Conservation (phyloP, 2,113 vertebrate genomes). For the Mobula birostris region DNA sequence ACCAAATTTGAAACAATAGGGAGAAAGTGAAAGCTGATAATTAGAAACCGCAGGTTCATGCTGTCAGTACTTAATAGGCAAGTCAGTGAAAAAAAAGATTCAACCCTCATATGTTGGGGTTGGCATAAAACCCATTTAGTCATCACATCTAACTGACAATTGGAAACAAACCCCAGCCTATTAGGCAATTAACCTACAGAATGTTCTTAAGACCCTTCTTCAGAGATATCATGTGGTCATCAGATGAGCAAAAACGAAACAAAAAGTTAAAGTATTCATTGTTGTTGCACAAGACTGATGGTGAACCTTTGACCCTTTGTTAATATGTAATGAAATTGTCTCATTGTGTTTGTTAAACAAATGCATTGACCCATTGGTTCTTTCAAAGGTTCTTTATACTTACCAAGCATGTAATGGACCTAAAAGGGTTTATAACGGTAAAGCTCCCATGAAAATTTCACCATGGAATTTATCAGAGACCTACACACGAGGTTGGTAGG, state of each 20-base stretch:
- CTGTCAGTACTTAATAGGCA: neutral
- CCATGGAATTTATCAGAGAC: neutral
- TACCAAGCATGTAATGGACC: neutral
- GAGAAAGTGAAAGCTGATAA: neutral
- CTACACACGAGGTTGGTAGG: too few species aligned
- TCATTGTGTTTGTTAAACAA: conserved; percentile 7
- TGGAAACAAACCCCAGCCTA: neutral
- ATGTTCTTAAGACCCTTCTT: neutral
- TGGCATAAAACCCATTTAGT: neutral
- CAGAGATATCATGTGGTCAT: conserved; percentile 9
- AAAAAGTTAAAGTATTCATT: conserved; percentile 12
- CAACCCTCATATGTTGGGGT: neutral
- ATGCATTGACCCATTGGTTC: neutral
- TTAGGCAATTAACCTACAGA: neutral
- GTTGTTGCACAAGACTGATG: neutral
- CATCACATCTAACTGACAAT: neutral
- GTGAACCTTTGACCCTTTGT: neutral
- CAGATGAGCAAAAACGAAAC: neutral
- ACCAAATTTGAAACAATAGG: neutral
- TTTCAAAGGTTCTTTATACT: neutral
- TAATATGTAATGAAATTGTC: neutral
- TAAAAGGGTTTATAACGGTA: neutral
- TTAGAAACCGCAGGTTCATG: neutral
- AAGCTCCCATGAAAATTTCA: neutral
- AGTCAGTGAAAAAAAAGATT: neutral